These are phyloP conservation scores for Amorpha juglandis DNA, from an alignment of 2,888 invertebrate genomes.

Conservation along the genomic window DNA sequence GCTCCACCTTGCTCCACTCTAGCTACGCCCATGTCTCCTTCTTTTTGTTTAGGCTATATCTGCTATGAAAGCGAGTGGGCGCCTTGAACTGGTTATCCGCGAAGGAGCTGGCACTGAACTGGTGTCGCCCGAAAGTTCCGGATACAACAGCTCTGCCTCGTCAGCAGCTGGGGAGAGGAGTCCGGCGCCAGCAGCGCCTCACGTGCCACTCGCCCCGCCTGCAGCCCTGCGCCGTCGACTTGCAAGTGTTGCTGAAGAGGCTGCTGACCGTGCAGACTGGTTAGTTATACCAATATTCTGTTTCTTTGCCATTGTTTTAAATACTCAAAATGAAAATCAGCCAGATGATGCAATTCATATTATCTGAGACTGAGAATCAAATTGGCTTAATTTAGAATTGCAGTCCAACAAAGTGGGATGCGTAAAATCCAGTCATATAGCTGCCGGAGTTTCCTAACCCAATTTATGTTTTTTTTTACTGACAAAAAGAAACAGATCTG, in stretches of 20 bases:
- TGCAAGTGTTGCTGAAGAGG: conserved; percentile 90
- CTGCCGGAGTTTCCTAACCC: no score
- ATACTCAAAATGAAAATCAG: no score
- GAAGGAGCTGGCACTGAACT: conserved; percentile 91
- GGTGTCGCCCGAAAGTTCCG: conserved; percentile 92
- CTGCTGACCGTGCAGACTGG: conserved; percentile 85
- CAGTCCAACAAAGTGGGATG: no score
- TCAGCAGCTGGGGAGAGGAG: conserved; percentile 90
- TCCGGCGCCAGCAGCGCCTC: conserved; percentile 78
- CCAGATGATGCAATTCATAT: no score
- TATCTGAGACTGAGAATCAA: no score
- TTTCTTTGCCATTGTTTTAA: no score
- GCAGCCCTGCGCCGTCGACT: conserved; percentile 87
- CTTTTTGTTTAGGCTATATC: conserved; percentile 88
- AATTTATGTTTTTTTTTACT: no score
- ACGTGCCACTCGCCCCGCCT: conserved; percentile 73
- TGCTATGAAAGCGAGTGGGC: conserved; percentile 90
- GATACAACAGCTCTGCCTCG: conserved; percentile 93
- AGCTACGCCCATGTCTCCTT: neutral
- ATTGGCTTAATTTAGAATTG: no score
- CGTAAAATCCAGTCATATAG: no score
- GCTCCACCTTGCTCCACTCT: neutral
- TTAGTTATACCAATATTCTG: conserved; percentile 32
- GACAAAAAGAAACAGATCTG: no score
- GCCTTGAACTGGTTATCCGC: conserved; percentile 89